Conservation (phyloP, 2,888 invertebrate species). For the Thalpophila matura region DNA sequence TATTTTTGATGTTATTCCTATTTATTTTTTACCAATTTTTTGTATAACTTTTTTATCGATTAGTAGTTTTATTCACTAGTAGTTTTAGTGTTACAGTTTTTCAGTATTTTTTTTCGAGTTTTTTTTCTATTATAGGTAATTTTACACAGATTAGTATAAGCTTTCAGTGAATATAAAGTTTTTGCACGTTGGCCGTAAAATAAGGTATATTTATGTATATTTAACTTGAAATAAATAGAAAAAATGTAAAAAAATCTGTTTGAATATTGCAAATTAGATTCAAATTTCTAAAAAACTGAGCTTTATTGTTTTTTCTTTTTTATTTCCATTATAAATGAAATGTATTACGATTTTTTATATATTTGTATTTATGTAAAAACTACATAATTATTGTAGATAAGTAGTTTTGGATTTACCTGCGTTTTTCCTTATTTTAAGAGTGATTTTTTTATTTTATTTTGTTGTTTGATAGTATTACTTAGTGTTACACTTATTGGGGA, state of each 20-base stretch:
- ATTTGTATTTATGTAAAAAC: conserved; percentile 80
- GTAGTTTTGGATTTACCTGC: conserved; percentile 77
- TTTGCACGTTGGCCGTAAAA: conserved; percentile 83
- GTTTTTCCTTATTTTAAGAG: conserved; percentile 76
- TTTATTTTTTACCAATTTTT: conserved; percentile 84
- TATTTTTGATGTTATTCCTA: conserved; percentile 86
- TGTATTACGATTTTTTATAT: conserved; percentile 77
- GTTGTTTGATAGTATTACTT: conserved; percentile 69
- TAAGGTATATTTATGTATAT: conserved; percentile 77
- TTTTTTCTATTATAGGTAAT: conserved; percentile 66
- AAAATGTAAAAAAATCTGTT: conserved; percentile 66
- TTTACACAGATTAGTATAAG: conserved; percentile 78
- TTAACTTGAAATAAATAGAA: conserved; percentile 70
- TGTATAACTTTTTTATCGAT: conserved; percentile 83
- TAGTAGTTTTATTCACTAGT: conserved; percentile 72
- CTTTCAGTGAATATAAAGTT: conserved; percentile 77
- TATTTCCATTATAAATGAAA: conserved; percentile 65
- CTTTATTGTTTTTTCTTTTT: conserved; percentile 73
- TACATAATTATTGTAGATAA: conserved; percentile 72
- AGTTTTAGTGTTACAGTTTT: conserved; percentile 75
- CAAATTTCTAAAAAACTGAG: conserved; percentile 76
- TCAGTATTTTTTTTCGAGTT: conserved; percentile 80
- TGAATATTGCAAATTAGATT: conserved; percentile 73
- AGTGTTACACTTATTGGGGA: conserved; percentile 63
- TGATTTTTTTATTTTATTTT: conserved; percentile 67